Evolutionary conservation across 1,140 invertebrate species (phyloP).

Genomic region (Drosophila sucinea): DNA sequence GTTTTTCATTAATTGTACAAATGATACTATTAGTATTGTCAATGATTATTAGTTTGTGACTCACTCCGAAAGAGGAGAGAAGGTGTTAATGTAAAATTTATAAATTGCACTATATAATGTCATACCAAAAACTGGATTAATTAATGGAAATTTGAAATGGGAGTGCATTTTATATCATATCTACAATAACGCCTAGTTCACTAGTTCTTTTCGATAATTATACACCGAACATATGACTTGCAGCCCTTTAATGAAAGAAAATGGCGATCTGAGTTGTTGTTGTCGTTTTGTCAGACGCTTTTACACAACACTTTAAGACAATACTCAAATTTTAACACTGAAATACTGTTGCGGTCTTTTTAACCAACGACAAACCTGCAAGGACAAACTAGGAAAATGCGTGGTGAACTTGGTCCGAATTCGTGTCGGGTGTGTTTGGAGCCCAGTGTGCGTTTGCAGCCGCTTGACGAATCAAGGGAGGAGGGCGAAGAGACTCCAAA

Average conservation of each 20-base stretch:
- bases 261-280: slow-evolving; percentile 48
- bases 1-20: too few relatives aligned
- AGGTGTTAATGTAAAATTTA: too few relatives aligned
- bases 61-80: too few relatives aligned
- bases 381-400: slow-evolving; percentile 39
- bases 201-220: slow-evolving; percentile 8
- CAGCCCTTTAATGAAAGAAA: slow-evolving; percentile 53
- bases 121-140: too few relatives aligned
- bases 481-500: slow-evolving; percentile 77
- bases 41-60: too few relatives aligned
- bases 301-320: slow-evolving; percentile 70
- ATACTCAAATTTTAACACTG: slow-evolving; percentile 73
- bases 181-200: not conserved
- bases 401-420: slow-evolving; percentile 64
- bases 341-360: slow-evolving; percentile 68
- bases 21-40: too few relatives aligned
- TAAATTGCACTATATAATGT: too few relatives aligned
- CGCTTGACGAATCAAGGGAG: slow-evolving; percentile 66
- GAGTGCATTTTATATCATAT: not conserved
- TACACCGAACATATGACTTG: not conserved
- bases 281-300: slow-evolving; percentile 62
- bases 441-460: slow-evolving; percentile 54
- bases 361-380: slow-evolving; percentile 47
- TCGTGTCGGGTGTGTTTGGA: slow-evolving; percentile 72
- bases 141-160: not conserved